Percentiles rank a stretch among this genome's conserved stretches.
Conservation (phyloP, 2,888 invertebrate species). For the Hedychridium roseum region DNA sequence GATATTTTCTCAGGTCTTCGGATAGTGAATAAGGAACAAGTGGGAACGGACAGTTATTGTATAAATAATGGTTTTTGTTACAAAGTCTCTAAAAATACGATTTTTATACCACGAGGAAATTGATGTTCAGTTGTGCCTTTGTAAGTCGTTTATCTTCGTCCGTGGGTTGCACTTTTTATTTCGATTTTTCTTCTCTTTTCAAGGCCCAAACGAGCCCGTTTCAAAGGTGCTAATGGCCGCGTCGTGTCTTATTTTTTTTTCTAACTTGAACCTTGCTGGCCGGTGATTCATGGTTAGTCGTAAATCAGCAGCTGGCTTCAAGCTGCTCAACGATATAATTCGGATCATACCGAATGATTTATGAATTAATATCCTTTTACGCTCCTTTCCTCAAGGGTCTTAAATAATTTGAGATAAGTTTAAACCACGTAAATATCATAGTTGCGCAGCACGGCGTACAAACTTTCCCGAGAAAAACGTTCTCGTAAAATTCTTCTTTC, state of each 20-base stretch:
- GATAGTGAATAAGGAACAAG: no score
- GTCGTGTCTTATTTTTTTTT: conserved; percentile 1
- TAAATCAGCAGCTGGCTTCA: conserved; percentile 26
- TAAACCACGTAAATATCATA: no score
- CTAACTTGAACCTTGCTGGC: conserved; percentile 16
- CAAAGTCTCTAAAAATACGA: conserved; percentile 7
- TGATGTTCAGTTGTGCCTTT: background rate
- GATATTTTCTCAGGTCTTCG: no score
- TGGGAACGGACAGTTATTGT: no score
- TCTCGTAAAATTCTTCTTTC: no score
- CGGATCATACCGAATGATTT: conserved; percentile 24
- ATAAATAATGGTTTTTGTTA: no score
- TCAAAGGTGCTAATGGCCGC: background rate
- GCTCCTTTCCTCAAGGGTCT: background rate
- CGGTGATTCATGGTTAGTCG: conserved; percentile 28
- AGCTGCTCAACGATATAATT: conserved; percentile 29
- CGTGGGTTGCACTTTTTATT: no score
- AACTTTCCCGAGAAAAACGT: no score
- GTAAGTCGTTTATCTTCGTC: no score
- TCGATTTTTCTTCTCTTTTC: no score
- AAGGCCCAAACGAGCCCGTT: background rate
- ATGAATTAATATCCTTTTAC: conserved; percentile 31
- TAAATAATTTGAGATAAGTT: no score
- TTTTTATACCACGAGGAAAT: conserved; percentile 11
- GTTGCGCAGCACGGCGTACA: no score